Base-by-base conservation (phyloP, 2,113 vertebrate genomes). In the Blennius ocellaris region DNA sequence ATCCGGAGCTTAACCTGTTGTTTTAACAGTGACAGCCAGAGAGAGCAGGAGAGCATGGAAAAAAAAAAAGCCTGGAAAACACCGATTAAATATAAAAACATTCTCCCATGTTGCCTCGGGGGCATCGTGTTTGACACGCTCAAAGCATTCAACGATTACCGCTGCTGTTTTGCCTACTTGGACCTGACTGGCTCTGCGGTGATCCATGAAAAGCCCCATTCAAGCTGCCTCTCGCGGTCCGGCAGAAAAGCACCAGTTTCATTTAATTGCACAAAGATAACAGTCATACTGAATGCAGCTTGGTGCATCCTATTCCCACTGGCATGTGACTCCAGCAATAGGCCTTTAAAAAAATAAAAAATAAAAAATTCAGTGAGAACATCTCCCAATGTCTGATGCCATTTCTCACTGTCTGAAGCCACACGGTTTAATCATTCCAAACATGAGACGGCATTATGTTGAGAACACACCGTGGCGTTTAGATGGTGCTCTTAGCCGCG, bases 161-260 rank as follows among this genome's bases (percentile, higher is more conserved):
- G 5, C 5, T 6, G n/a, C 38, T 58, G 51, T 41, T 60, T 39
- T 59, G n/a, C 30, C 36, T 56, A 47, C 6, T 3, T 56, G 47
- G 72, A 70, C 82, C 59, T 44, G 50, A 60, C 52, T 6, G 59
- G 59, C 76, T 81, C 72, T 65, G 68, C 65, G 58, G 44, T 52
- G 51, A 79, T 79, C 64, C 44, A 41, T 67, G 37, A 69, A 73
- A 71, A 80, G 56, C 69, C 49, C n/a, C 21, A 4, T 16, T 78
- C 39, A 8, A 77, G 69, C 11, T 65, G 61, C 11, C 14, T 68
- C 50, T 52, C 41, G 44, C 6, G 57, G 47, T 37, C 48, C 47
- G 17, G 45, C 2, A 16, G 64, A 63, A 40, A 37, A 69, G 57
- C 21, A 48, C 5, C 11, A 6, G 12, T 55, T 10, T 43, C 21